Evolutionary conservation across 2,888 invertebrate species (phyloP).

Genomic region (Silvanus unidentatus): DNA sequence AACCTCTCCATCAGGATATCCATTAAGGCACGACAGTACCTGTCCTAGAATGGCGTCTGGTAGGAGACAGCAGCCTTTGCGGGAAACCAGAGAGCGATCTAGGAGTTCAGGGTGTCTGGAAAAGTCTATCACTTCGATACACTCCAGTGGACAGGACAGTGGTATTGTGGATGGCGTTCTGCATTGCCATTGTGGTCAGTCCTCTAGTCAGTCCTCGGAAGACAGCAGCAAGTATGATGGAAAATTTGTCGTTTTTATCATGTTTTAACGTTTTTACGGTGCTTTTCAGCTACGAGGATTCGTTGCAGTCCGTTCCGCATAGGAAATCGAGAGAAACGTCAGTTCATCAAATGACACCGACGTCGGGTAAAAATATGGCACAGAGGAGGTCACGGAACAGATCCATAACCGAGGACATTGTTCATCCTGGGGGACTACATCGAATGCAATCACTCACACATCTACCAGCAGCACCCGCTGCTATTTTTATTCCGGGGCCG

Average conservation of each 20-base stretch:
- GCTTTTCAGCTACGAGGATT: conserved; percentile 76
- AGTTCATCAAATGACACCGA: conserved; percentile 13
- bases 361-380: conserved; percentile 15
- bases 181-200: conserved; percentile 61
- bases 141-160: conserved; percentile 78
- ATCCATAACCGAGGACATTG: conserved; percentile 36
- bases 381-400: conserved; percentile 36
- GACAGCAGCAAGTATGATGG: conserved; percentile 65
- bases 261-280: conserved; percentile 23
- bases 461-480: conserved; percentile 30
- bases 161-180: conserved; percentile 58
- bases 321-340: conserved; percentile 30
- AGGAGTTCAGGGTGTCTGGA: conserved; percentile 51
- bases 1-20: conserved; percentile 26
- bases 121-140: conserved; percentile 71
- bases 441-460: conserved; percentile 27
- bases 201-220: conserved; percentile 58
- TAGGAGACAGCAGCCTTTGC: conserved; percentile 17
- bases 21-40: conserved; percentile 31
- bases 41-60: conserved; percentile 29
- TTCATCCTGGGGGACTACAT: conserved; percentile 27
- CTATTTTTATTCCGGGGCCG: conserved; percentile 38
- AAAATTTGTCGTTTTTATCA: conserved; percentile 4
- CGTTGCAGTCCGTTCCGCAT: conserved; percentile 62
- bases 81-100: conserved; percentile 34